These are phyloP conservation scores for Heteromormyrus szaboi DNA, from an alignment of 2,797 vertebrate genomes.

Conservation along the genomic window DNA sequence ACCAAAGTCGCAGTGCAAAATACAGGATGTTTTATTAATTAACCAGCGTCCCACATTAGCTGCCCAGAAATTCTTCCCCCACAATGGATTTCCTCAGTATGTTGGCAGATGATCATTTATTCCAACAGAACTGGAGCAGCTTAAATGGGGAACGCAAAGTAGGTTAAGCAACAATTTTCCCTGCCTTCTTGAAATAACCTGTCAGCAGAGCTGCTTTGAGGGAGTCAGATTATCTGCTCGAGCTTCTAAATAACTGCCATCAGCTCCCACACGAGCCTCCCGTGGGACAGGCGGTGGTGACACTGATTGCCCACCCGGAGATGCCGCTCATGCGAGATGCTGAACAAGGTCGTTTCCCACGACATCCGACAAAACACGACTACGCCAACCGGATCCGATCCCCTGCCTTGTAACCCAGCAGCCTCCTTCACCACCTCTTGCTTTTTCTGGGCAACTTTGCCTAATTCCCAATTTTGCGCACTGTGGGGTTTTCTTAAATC, in stretches of 20 bases:
- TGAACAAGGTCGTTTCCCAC: background rate
- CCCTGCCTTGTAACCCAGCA: background rate
- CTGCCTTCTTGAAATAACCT: constrained; percentile 21
- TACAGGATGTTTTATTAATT: background rate
- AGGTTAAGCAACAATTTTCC: constrained; percentile 25
- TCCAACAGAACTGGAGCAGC: constrained; percentile 2
- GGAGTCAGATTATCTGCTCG: constrained; percentile 5
- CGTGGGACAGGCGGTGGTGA: background rate
- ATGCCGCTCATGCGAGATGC: background rate
- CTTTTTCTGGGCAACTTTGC: background rate
- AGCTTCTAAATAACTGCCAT: background rate
- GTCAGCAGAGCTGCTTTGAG: constrained; percentile 13
- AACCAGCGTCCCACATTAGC: background rate
- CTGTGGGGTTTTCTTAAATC: background rate
- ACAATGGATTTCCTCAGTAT: background rate
- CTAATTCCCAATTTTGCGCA: background rate
- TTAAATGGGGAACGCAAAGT: constrained; percentile 7
- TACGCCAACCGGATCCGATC: background rate
- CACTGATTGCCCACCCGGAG: background rate
- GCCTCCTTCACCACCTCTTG: background rate
- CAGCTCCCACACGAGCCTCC: background rate
- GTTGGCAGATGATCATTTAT: constrained; percentile 9
- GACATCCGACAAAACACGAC: background rate
- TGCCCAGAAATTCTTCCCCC: background rate
- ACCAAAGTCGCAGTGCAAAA: background rate